These are phyloP conservation scores for Phrynosoma platyrhinos DNA, from an alignment of 2,113 vertebrate species.

Conservation along the genomic window DNA sequence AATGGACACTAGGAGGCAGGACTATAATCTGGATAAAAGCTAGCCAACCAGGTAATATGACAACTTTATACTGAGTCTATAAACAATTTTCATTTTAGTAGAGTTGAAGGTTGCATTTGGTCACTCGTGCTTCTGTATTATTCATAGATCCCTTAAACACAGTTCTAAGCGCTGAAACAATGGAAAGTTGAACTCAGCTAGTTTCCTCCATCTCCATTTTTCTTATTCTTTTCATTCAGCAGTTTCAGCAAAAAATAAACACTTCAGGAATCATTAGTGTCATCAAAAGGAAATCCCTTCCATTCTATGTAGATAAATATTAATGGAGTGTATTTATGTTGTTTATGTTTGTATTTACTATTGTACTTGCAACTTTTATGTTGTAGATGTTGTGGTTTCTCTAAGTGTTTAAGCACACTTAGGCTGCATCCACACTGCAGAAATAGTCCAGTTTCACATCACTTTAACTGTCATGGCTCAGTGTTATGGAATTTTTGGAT, in stretches of 20 bases:
- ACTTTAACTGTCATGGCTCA: no score
- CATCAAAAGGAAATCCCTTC: background rate
- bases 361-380: background rate
- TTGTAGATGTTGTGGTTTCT: background rate
- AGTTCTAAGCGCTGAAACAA: background rate
- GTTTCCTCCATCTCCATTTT: constrained; percentile 8
- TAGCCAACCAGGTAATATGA: no score
- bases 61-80: no score
- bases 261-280: constrained; percentile 6
- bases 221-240: constrained; percentile 26
- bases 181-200: background rate
- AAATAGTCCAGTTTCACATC: no score
- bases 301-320: background rate
- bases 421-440: no score
- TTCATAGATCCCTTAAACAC: background rate
- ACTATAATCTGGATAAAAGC: no score
- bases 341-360: background rate
- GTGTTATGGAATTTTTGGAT: no score
- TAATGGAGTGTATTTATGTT: background rate
- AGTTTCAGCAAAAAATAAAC: constrained; percentile 1
- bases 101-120: background rate
- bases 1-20: no score
- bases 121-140: background rate
- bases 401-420: background rate
- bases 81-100: background rate